Evolutionary conservation across 37 sponge, comb jelly and placozoan genomes (phyloP).

Genomic region (Oscarella lobularis): DNA sequence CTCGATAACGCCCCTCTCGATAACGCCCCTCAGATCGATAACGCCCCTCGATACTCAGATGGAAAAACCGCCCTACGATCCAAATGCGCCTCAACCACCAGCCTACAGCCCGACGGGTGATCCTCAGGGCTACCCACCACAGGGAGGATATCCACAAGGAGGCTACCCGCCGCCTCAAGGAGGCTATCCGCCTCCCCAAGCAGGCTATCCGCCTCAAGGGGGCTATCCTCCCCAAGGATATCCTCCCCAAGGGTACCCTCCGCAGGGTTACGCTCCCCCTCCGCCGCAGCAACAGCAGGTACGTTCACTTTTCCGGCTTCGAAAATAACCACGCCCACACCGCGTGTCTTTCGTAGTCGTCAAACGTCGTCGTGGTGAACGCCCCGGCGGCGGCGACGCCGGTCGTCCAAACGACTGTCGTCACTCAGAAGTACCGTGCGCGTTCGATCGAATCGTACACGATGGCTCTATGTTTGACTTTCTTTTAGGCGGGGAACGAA

Average conservation of each 20-base stretch:
- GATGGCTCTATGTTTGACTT: neutral
- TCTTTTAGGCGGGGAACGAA: neutral
- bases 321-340: too few relatives aligned
- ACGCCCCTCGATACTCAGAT: too few relatives aligned
- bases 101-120: too few relatives aligned
- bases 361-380: neutral
- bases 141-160: slow-evolving; percentile 2
- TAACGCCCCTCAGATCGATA: too few relatives aligned
- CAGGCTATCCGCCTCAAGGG: neutral
- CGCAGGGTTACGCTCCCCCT: neutral
- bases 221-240: neutral
- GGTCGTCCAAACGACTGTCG: neutral
- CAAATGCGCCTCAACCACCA: too few relatives aligned
- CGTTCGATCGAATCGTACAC: neutral
- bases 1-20: too few relatives aligned
- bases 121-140: neutral
- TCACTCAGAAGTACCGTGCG: neutral
- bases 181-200: neutral
- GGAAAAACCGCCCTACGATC: too few relatives aligned
- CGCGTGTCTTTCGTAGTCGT: too few relatives aligned
- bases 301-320: too few relatives aligned
- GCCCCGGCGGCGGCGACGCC: neutral
- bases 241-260: slow-evolving; percentile 1
- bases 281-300: neutral
- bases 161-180: too few relatives aligned